Conservation (phyloP, 2,888 invertebrate species). For the Aphodius sticticus region DNA sequence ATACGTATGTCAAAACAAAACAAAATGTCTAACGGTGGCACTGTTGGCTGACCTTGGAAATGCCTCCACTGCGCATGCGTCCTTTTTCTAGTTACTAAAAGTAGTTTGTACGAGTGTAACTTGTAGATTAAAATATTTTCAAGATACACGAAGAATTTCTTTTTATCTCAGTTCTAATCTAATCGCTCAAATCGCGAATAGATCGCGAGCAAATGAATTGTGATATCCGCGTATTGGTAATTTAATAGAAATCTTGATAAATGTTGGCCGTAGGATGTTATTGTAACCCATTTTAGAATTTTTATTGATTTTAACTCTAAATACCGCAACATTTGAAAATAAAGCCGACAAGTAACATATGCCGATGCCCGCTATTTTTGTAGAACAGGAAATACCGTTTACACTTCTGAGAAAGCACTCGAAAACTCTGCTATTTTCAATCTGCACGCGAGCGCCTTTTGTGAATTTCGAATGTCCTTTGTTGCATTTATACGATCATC, state of each 20-base stretch:
- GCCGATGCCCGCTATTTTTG: constrained; percentile 18
- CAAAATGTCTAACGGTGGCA: too few species aligned
- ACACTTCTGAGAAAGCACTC: constrained; percentile 22
- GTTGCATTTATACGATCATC: background rate
- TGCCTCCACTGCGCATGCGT: too few species aligned
- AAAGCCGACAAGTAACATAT: constrained; percentile 23
- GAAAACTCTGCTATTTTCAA: background rate
- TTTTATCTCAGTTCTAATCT: background rate
- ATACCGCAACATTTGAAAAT: background rate
- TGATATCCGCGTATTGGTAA: background rate
- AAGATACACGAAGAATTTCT: background rate
- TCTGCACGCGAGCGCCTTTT: background rate
- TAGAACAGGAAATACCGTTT: constrained; percentile 30
- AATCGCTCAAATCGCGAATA: background rate
- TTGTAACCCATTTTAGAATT: background rate
- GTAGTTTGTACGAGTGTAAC: too few species aligned
- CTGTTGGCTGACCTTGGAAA: too few species aligned
- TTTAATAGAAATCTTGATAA: background rate
- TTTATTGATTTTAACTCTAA: background rate
- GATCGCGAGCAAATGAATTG: background rate
- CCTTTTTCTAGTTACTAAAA: too few species aligned
- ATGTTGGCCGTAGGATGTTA: background rate
- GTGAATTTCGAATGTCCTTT: background rate
- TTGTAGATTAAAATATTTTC: too few species aligned
- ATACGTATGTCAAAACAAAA: too few species aligned